Evolutionary conservation across 2,888 invertebrate genomes (phyloP).

Genomic region (Cactoblastis cactorum): DNA sequence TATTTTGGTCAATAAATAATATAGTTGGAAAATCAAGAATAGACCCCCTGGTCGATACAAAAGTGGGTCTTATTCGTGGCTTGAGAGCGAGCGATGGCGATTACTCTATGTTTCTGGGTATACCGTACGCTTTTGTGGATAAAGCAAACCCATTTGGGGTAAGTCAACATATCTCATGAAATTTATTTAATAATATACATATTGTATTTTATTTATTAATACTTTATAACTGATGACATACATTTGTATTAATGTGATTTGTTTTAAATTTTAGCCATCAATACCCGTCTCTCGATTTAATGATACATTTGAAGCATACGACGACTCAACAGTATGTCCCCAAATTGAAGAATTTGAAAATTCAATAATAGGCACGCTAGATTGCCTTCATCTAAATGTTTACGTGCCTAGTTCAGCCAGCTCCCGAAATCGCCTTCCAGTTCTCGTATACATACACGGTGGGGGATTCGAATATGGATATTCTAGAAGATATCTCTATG

Average conservation of each 20-base stretch:
- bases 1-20: conserved; percentile 9
- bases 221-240: no score
- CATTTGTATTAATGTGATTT: no score
- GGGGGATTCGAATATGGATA: conserved; percentile 38
- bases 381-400: conserved; percentile 36
- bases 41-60: conserved; percentile 45
- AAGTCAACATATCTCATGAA: conserved; percentile 25
- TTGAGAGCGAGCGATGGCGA: conserved; percentile 42
- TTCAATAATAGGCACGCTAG: conserved; percentile 27
- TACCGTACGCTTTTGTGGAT: conserved; percentile 49
- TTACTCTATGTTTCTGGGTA: conserved; percentile 52
- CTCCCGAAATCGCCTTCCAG: conserved; percentile 36
- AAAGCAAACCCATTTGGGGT: conserved; percentile 49
- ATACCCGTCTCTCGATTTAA: conserved; percentile 27
- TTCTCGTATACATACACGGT: conserved; percentile 48
- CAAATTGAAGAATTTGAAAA: conserved; percentile 31
- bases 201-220: no score
- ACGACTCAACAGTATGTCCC: conserved; percentile 37
- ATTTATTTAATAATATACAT: no score
- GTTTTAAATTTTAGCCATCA: conserved; percentile 34
- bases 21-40: conserved; percentile 27
- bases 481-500: conserved; percentile 28
- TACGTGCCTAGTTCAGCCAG: conserved; percentile 40
- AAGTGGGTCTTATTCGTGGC: conserved; percentile 44
- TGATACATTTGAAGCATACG: conserved; percentile 31